Conservation (phyloP, 2,113 vertebrate species). For the Hippocampus zosterae region DNA sequence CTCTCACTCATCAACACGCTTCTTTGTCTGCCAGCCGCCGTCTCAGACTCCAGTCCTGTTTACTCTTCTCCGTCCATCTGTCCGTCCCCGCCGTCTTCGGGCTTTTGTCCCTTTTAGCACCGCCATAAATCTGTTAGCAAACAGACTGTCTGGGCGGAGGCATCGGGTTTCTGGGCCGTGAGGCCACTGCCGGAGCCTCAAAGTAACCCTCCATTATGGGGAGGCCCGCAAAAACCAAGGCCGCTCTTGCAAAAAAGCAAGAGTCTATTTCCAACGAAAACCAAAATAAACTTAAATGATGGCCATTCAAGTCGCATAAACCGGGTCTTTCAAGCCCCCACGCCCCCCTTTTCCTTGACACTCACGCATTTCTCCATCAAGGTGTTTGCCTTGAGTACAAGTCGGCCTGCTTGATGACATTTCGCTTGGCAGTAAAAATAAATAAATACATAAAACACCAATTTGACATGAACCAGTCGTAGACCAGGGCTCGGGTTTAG, state of each 20-base stretch:
- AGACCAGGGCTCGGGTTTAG: not conserved
- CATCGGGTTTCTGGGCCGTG: conserved; percentile 69
- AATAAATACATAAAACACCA: not conserved
- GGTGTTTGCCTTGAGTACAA: conserved; percentile 50
- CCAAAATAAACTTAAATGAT: conserved; percentile 78
- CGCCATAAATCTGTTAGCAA: conserved; percentile 77
- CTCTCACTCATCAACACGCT: conserved; percentile 50
- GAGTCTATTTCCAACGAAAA: conserved; percentile 76
- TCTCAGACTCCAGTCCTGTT: conserved; percentile 48
- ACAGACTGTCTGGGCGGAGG: conserved; percentile 68
- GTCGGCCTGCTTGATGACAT: conserved; percentile 53
- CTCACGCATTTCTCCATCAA: conserved; percentile 65
- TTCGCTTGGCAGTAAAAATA: not conserved
- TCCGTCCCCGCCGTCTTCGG: conserved; percentile 36
- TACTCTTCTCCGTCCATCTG: conserved; percentile 52
- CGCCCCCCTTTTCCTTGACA: conserved; percentile 35
- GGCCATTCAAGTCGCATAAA: conserved; percentile 67
- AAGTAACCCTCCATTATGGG: conserved; percentile 72
- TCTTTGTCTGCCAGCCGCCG: conserved; percentile 54
- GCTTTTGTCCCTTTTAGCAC: conserved; percentile 71
- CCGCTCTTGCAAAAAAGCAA: conserved; percentile 59
- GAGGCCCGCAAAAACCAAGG: conserved; percentile 67
- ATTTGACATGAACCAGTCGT: not conserved
- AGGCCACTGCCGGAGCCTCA: conserved; percentile 65
- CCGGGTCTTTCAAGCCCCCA: conserved; percentile 43